Base-by-base conservation (phyloP, 1,140 invertebrate genomes). In the Orussus abietinus region DNA sequence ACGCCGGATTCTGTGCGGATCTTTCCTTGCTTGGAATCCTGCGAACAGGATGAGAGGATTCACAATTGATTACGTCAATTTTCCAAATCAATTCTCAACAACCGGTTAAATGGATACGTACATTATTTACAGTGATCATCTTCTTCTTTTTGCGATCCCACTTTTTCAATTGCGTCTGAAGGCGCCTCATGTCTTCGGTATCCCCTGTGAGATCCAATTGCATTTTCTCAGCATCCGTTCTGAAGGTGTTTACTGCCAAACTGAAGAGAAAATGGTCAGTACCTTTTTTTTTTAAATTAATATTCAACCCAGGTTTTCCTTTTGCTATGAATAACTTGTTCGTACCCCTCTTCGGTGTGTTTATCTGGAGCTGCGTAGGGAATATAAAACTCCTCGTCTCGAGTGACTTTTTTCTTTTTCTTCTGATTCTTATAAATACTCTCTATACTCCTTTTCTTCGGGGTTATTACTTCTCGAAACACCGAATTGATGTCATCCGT, bases 131-230 rank as follows among this genome's bases (percentile, higher is more conserved):
- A 10, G 78, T 76, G n/a, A 96, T 80, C 81, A 92, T 94, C 69
- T 90, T 93, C 77, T 95, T 96, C 66, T 86, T 84, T 64, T 93
- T 93, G 9, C 88, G 79, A 75, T 96, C 92, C 92, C 91, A 94
- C 61, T 80, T 83, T 54, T 84, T 78, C 13, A 78, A 63, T 21
- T 79, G 74, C 0, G 72, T 74, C 35, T 79, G 78, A 22, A 77
- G 68, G 21, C 81, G 75, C 14, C 79, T 72, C 1, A 74, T 75
- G 26, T 82, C 76, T 30, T 82, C 83, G 49, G 86, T 84, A 66
- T 95, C 92, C 14, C 81, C 88, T 4, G 78, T 80, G 25, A 96
- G 64, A 53, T 95, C 91, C 37, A 96, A 72, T 43, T 86, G 79
- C 3, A 82, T 83, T 15, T 78, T 77, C 21, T 79, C 77, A 5